Conservation (phyloP, 23 tunicate genomes). For the Trididemnum clinides region DNA sequence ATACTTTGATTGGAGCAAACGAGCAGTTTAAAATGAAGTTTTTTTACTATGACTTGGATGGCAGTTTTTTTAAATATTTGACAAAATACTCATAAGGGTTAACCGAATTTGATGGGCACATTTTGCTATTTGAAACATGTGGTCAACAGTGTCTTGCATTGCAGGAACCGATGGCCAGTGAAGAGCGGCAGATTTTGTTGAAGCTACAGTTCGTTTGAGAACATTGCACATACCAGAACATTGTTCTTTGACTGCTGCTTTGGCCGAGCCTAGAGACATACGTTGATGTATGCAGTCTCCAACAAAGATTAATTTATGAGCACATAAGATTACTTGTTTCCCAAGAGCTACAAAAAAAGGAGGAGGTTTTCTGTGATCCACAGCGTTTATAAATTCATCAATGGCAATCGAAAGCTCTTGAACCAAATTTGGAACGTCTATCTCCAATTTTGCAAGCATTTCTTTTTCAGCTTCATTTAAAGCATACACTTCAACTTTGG, state of each 20-base stretch:
- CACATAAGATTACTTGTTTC: slow-evolving; percentile 83
- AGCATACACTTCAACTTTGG: background rate
- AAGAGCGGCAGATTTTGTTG: slow-evolving; percentile 69
- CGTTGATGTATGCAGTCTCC: slow-evolving; percentile 68
- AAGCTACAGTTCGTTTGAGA: slow-evolving; percentile 64
- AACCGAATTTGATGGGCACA: slow-evolving; percentile 67
- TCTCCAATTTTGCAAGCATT: slow-evolving; percentile 23
- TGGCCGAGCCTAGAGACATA: slow-evolving; percentile 19
- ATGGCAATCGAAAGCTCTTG: slow-evolving; percentile 56
- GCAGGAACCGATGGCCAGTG: slow-evolving; percentile 88
- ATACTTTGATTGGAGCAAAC: too few relatives aligned
- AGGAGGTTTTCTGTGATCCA: slow-evolving; percentile 68
- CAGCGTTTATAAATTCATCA: slow-evolving; percentile 39
- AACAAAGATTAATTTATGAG: slow-evolving; percentile 82
- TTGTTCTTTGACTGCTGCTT: slow-evolving; percentile 43
- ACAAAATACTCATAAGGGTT: slow-evolving; percentile 24
- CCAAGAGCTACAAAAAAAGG: slow-evolving; percentile 76
- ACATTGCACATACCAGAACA: slow-evolving; percentile 57
- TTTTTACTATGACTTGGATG: too few relatives aligned
- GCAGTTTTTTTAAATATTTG: too few relatives aligned
- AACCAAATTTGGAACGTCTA: slow-evolving; percentile 60
- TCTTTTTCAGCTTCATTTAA: slow-evolving; percentile 18
- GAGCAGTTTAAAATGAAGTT: too few relatives aligned
- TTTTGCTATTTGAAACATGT: slow-evolving; percentile 76
- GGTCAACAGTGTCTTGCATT: slow-evolving; percentile 82